Evolutionary conservation across 2,113 vertebrate genomes (phyloP).

Genomic region (Suricata suricatta): DNA sequence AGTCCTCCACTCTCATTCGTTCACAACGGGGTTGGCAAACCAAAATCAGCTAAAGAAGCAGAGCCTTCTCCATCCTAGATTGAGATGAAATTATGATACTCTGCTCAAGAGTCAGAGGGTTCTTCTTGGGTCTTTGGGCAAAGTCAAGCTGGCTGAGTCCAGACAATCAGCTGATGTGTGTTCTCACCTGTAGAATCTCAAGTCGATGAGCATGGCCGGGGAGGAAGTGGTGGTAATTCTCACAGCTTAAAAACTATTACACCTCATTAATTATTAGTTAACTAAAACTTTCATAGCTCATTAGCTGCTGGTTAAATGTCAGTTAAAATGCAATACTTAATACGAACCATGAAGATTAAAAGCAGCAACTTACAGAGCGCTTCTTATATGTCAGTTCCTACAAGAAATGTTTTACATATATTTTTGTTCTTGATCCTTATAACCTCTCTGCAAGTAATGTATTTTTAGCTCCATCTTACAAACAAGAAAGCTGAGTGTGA

Average conservation of each 20-base stretch:
- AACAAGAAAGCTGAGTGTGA: not conserved
- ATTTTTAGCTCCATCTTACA: not conserved
- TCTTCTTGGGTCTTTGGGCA: not conserved
- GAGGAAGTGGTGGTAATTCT: not conserved
- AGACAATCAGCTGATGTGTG: no score
- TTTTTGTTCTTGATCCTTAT: not conserved
- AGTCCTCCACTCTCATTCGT: not conserved
- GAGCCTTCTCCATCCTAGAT: not conserved
- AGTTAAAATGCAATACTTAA: constrained; percentile 1
- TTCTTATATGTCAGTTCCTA: not conserved
- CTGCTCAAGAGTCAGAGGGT: not conserved
- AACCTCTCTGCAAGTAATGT: not conserved
- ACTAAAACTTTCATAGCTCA: not conserved
- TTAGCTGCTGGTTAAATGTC: not conserved
- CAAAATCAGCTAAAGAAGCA: not conserved
- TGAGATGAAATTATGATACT: not conserved
- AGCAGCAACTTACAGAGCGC: not conserved
- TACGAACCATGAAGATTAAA: not conserved
- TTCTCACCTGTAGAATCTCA: not conserved
- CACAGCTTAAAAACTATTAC: not conserved
- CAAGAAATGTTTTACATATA: not conserved
- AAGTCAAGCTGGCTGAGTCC: not conserved
- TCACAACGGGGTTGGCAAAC: not conserved
- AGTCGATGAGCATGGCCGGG: not conserved
- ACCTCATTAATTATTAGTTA: not conserved